Evolutionary conservation across 2,113 vertebrate genomes (phyloP), one percentile per base, ranked within the genome.

Genomic region (Terrapene triunguis): DNA sequence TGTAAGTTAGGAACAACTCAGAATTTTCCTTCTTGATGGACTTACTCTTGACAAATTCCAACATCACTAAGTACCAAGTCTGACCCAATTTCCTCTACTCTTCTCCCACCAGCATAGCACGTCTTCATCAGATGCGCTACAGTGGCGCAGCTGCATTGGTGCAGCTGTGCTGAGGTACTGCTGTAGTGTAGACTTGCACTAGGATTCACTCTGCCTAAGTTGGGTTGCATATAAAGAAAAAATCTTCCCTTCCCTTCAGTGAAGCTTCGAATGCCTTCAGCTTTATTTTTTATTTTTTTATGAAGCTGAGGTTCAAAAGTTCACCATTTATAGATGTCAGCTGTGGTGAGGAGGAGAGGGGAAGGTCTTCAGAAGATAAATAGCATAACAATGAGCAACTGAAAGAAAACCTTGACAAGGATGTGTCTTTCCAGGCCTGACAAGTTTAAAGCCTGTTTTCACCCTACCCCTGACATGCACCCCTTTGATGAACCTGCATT

Each of bases 271-370:
- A 90, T 96, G 94, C 85, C 91, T 97, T 89, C 85, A 84, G 84
- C 81, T 93, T 85, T 91, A 98, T 93, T 83, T 89, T 97, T 91
- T 95, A 92, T 96, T 91, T 98, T 98, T 97, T 97, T 84, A 96
- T 96, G 95, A 97, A 94, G 89, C 87, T 72, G 29, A 54, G 93
- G 93, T 95, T 95, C 90, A 89, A 25, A 89, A 83, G 93, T 91
- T 96, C 96, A 93, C 74, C 89, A 93, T 85, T 80, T 82, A 85
- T 50, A 89, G 78, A 92, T 76, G 97, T 94, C 82, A 93, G 32
- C 85, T 1, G 24, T 74, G 44, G 51, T 69, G 91, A 95, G 86
- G 80, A 91, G 92, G 91, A 88, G 82, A 95, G 35, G 78, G 59
- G 54, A 44, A 95, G 62, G 90, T 92, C 93, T 97, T 96, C 81